phyloP scores from a whole-genome alignment of 30 jellyfish, hydroid and myxozoan genomes.

The Turritopsis rubra region DNA sequence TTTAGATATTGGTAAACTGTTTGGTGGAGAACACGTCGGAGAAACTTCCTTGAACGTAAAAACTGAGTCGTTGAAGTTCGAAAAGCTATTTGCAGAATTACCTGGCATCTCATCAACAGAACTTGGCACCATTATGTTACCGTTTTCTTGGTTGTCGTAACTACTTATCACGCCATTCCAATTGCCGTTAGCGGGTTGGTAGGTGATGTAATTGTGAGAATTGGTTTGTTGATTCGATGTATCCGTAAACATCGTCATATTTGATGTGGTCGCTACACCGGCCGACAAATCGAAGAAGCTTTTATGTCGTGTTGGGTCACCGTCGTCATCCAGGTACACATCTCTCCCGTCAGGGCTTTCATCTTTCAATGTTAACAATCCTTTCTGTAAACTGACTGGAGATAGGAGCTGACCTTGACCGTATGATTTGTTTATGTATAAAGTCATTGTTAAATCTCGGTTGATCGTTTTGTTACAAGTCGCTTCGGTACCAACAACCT shows the following conservation, averaged over 20 bases:
- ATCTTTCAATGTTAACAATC: slow-evolving; percentile 16
- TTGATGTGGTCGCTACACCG: not conserved
- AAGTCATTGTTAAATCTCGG: slow-evolving; percentile 15
- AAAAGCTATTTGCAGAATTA: slow-evolving; percentile 18
- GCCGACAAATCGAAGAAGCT: slow-evolving; percentile 18
- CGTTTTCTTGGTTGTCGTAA: slow-evolving; percentile 19
- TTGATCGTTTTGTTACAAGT: not conserved
- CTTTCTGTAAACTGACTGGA: slow-evolving; percentile 27
- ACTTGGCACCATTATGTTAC: slow-evolving; percentile 1
- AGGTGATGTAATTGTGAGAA: not conserved
- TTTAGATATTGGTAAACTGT: slow-evolving; percentile 52
- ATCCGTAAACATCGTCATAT: not conserved
- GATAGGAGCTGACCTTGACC: slow-evolving; percentile 20
- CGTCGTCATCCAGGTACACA: slow-evolving; percentile 25
- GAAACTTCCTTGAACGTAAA: slow-evolving; percentile 30
- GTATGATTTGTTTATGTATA: slow-evolving; percentile 18
- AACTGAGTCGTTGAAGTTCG: slow-evolving; percentile 37
- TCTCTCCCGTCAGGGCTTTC: slow-evolving; percentile 16
- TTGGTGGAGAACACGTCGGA: slow-evolving; percentile 27
- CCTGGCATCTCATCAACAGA: not conserved
- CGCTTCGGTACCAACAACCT: not conserved
- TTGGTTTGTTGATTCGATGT: not conserved
- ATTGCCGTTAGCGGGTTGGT: slow-evolving; percentile 12
- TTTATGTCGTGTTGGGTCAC: slow-evolving; percentile 22
- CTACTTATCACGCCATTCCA: slow-evolving; percentile 31